A percentile compares a stretch with the other conserved stretches of the same genome.
These are phyloP conservation scores for Drosophila burlai DNA, from an alignment of 1,140 invertebrate genomes.

Conservation along the genomic window DNA sequence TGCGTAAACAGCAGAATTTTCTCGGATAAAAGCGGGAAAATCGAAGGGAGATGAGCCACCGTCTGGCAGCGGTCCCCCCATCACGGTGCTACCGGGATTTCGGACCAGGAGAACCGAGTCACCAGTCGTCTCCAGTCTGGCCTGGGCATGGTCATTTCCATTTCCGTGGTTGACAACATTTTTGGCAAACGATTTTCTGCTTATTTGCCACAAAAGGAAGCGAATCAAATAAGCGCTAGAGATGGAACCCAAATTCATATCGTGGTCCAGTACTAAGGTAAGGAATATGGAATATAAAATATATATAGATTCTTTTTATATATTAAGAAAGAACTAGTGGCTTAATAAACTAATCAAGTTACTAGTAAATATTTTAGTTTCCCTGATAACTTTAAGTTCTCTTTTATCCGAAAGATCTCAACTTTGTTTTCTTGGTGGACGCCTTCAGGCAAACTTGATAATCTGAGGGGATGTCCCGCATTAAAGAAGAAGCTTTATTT, in stretches of 20 bases:
- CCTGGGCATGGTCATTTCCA: constrained; percentile 73
- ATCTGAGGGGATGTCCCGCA: not conserved
- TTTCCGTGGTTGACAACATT: constrained; percentile 76
- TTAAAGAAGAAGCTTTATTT: not conserved
- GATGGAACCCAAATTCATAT: constrained; percentile 38
- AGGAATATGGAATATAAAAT: no score
- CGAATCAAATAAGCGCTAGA: constrained; percentile 36
- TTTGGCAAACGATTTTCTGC: constrained; percentile 82
- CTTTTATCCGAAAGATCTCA: not conserved
- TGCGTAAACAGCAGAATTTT: constrained; percentile 63
- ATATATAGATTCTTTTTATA: no score
- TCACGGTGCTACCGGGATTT: constrained; percentile 55
- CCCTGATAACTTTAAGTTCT: not conserved
- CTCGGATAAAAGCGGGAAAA: constrained; percentile 30
- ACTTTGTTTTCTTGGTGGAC: not conserved
- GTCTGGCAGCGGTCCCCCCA: constrained; percentile 19
- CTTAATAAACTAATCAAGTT: no score
- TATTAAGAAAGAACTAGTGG: no score
- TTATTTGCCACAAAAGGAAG: constrained; percentile 75
- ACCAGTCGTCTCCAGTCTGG: constrained; percentile 28
- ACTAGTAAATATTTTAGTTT: no score
- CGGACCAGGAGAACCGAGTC: constrained; percentile 24
- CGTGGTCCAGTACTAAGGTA: not conserved
- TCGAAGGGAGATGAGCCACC: constrained; percentile 17
- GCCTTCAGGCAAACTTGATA: not conserved